Conservation (phyloP, 2,113 vertebrate species). For the Mola mola region DNA sequence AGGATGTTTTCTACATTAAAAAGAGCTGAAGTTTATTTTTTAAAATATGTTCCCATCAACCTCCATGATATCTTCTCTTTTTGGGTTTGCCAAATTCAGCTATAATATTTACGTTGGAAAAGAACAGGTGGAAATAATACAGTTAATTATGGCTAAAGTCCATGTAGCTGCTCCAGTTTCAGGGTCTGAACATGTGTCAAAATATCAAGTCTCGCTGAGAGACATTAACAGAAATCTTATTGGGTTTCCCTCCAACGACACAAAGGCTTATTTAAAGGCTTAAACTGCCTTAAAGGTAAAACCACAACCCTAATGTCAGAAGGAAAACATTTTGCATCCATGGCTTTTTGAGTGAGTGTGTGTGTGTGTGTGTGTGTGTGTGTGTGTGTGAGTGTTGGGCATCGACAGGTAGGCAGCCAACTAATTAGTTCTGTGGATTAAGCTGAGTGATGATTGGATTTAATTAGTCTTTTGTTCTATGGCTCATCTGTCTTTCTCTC, state of each 20-base stretch:
- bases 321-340: neutral
- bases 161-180: neutral
- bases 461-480: conserved; percentile 67
- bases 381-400: conserved; percentile 3
- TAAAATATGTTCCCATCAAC: neutral
- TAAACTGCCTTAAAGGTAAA: too few relatives aligned
- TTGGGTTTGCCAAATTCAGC: too few relatives aligned
- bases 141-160: too few relatives aligned
- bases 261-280: too few relatives aligned
- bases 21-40: neutral
- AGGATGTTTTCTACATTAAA: neutral
- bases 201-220: too few relatives aligned
- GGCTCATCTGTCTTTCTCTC: conserved; percentile 2
- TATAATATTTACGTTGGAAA: neutral
- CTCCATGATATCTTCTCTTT: neutral
- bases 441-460: conserved; percentile 60
- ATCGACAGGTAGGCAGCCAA: conserved; percentile 52
- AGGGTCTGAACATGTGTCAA: neutral
- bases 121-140: neutral
- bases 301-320: too few relatives aligned
- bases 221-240: too few relatives aligned
- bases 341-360: neutral
- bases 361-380: neutral
- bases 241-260: too few relatives aligned
- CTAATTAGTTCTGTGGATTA: conserved; percentile 74